A percentile compares a stretch with the other conserved stretches of the same genome.
phyloP scores from a whole-genome alignment of 53 echinoderm and acorn worm genomes.

The Paracentrotus lividus region DNA sequence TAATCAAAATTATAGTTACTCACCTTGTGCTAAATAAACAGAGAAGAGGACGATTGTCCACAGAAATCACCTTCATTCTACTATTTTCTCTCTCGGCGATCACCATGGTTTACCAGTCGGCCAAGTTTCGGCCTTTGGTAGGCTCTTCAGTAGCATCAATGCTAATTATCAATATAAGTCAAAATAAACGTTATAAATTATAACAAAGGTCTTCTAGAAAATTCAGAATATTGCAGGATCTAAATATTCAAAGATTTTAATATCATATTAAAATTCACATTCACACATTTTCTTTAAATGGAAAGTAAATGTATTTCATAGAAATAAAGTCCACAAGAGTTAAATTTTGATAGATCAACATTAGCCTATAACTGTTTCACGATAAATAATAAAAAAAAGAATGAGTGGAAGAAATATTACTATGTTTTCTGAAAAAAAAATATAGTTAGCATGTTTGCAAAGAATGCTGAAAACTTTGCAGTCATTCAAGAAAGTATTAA shows the following conservation, averaged over 20 bases:
- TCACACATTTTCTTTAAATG: background rate
- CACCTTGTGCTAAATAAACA: slow-evolving; percentile 44
- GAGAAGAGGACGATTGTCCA: slow-evolving; percentile 29
- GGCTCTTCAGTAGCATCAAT: slow-evolving; percentile 52
- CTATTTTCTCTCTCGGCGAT: slow-evolving; percentile 11
- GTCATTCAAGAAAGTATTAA: slow-evolving; percentile 16
- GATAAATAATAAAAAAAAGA: background rate
- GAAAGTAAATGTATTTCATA: slow-evolving; percentile 28
- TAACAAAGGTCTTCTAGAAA: slow-evolving; percentile 22
- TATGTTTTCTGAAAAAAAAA: background rate
- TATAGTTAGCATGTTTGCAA: slow-evolving; percentile 43
- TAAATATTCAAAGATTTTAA: slow-evolving; percentile 51
- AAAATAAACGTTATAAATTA: slow-evolving; percentile 27
- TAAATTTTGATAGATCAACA: slow-evolving; percentile 24
- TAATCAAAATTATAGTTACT: slow-evolving; percentile 18
- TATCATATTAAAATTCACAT: slow-evolving; percentile 9
- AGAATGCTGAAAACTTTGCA: slow-evolving; percentile 39
- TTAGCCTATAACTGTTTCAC: background rate
- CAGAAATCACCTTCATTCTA: slow-evolving; percentile 47
- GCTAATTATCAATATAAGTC: slow-evolving; percentile 47
- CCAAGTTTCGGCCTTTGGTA: slow-evolving; percentile 15
- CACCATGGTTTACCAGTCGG: slow-evolving; percentile 37
- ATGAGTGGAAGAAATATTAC: slow-evolving; percentile 26
- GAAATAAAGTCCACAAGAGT: background rate
- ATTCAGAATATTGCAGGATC: slow-evolving; percentile 16